Base-by-base conservation (phyloP, 53 echinoderm and acorn worm genomes). In the Antedon mediterranea region DNA sequence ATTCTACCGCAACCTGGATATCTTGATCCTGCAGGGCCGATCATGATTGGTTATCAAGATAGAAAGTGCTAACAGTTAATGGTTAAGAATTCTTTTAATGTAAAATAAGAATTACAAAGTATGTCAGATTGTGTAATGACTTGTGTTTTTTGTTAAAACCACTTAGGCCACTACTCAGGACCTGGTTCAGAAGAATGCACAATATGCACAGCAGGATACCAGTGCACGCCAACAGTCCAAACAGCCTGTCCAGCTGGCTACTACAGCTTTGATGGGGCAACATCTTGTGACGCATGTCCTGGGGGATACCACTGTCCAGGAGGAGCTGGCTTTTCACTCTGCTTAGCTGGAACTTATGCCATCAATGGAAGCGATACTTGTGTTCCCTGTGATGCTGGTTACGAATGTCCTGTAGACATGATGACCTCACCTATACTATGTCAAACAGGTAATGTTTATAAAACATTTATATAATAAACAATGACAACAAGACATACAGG, bases 221-320 rank as follows among this genome's bases (percentile, higher is more conserved):
- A 89, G 78, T 95, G 95, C 78, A 81, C 87, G 7, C 74, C 84
- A 28, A 83, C 87, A 5, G 82, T 78, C 29, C 31, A 82, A 32
- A 82, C 71, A 0, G 71, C 89, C 2, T 95, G 95, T 82, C 78
- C 72, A 74, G 72, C 89, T 6, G 91, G 91, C 9, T 92, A 73
- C 32, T 89, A 85, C 77, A 94, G 94, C 74, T 30, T 78, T 26
- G 87, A 83, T 0, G 89, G 89, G 28, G 80, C 85, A 28, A 78
- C 85, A 34, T 89, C 87, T 3, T 95, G 95, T 72, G 71, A 83
- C 57, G 73, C 80, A 30, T 95, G 95, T 74, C 83, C 84, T n/a
- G 92, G 91, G 23, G 95, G 95, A 7, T 95, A 87, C 73, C 75
- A 78, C 41, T 95, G 95, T 31, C 43, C 86, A 1, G 91, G 88